These are phyloP conservation scores for Mastomys natalensis DNA, from an alignment of 2,113 vertebrate species.

Conservation along the genomic window DNA sequence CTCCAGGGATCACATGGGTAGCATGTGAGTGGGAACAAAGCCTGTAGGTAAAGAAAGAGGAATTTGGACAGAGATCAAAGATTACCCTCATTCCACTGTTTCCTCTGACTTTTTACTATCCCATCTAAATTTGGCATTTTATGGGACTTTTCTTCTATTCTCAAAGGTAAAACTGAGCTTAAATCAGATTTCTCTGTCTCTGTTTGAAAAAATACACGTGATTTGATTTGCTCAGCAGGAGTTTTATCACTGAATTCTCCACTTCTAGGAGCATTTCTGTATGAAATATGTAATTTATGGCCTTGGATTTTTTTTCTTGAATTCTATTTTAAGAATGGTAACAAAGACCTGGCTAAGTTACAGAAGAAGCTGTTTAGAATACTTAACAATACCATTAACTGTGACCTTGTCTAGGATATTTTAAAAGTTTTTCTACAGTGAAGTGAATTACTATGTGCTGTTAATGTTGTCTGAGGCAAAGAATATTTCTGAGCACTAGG, in stretches of 20 bases:
- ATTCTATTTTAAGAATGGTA: slow-evolving; percentile 63
- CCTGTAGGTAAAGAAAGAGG: slow-evolving; percentile 86
- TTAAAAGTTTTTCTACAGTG: not conserved
- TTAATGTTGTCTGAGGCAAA: not conserved
- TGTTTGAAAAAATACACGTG: slow-evolving; percentile 66
- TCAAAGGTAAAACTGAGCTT: slow-evolving; percentile 74
- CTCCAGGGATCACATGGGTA: slow-evolving; percentile 78
- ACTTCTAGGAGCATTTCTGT: slow-evolving; percentile 39
- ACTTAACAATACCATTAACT: slow-evolving; percentile 24
- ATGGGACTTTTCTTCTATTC: slow-evolving; percentile 68
- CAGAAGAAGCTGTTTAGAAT: not conserved
- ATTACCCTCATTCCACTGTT: slow-evolving; percentile 85
- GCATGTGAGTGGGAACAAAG: slow-evolving; percentile 84
- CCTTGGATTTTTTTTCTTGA: slow-evolving; percentile 53
- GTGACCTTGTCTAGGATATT: slow-evolving; percentile 5
- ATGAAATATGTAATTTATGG: slow-evolving; percentile 35
- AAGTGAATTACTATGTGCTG: not conserved
- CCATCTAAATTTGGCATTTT: slow-evolving; percentile 85
- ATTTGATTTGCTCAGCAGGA: slow-evolving; percentile 76
- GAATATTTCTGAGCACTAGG: not conserved
- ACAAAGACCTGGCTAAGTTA: slow-evolving; percentile 42
- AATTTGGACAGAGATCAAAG: slow-evolving; percentile 89
- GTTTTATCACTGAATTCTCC: slow-evolving; percentile 60
- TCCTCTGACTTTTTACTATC: slow-evolving; percentile 86
- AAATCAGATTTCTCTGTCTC: slow-evolving; percentile 79